Conservation (phyloP, 2,888 invertebrate species). For the Ophion ellenae region DNA sequence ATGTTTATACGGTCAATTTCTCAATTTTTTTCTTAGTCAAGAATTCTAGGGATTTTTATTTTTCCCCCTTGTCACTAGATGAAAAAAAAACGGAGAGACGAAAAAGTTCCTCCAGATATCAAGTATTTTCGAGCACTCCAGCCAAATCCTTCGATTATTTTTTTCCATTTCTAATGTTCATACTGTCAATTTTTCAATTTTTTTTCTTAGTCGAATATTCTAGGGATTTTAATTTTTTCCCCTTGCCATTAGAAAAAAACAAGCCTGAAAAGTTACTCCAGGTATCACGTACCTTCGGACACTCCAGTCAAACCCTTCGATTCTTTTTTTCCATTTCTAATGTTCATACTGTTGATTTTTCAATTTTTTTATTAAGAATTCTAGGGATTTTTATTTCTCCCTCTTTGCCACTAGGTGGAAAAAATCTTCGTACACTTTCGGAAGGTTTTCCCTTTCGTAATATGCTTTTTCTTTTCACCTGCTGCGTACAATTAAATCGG, state of each 20-base stretch:
- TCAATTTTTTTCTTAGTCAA: background rate
- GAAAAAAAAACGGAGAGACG: background rate
- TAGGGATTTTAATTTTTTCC: background rate
- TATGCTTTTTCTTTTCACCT: background rate
- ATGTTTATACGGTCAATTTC: background rate
- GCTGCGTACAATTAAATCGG: background rate
- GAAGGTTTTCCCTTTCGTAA: background rate
- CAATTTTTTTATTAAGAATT: background rate
- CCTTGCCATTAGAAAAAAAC: background rate
- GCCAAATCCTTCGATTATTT: too few relatives aligned
- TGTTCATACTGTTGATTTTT: background rate
- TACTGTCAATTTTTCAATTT: too few relatives aligned
- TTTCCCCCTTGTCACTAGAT: background rate
- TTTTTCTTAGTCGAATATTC: too few relatives aligned
- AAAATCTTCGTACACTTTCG: background rate
- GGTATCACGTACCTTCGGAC: background rate
- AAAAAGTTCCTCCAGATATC: too few relatives aligned
- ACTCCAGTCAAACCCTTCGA: background rate
- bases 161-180: too few relatives aligned
- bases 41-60: background rate
- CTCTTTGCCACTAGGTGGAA: background rate
- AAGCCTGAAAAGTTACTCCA: background rate
- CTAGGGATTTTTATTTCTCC: background rate
- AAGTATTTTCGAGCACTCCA: too few relatives aligned
- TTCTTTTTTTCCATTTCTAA: background rate